Evolutionary conservation across 1,140 invertebrate genomes (phyloP), one percentile per base, ranked within the genome.

Genomic region (Meloidogyne hapla): DNA sequence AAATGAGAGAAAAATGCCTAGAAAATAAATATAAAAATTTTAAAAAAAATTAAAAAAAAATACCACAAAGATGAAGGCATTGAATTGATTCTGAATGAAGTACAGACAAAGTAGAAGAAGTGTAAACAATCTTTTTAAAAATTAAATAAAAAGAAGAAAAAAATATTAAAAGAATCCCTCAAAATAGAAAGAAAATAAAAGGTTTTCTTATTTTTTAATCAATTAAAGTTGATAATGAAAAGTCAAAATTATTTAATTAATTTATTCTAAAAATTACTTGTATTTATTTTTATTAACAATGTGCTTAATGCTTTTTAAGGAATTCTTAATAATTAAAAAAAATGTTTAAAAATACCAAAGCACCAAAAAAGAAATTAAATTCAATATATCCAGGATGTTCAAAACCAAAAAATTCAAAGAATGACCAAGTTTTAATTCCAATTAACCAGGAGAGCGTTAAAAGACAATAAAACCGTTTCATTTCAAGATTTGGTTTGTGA

Each of bases 291-390:
- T n/a, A n/a, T n/a, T n/a, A n/a, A n/a, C n/a, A n/a, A n/a, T n/a
- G n/a, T n/a, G n/a, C n/a, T n/a, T n/a, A n/a, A n/a, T n/a, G n/a
- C n/a, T n/a, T n/a, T n/a, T n/a, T n/a, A n/a, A n/a, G n/a, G n/a
- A n/a, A n/a, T n/a, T n/a, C 33, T 6, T 33, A 6, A 6, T 33
- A 6, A 33, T 33, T 33, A 33, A 33, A 33, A 33, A 33, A 33
- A 33, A 33, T 5, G 8, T 33, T 8, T 33, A 48, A 18, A 56
- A n/a, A 5, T 56, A 56, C 48, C 48, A 56, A 56, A n/a, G 48
- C 48, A n/a, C 48, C 48, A 56, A 56, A 56, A 56, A 56, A 56
- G 48, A 56, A 56, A 56, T n/a, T 56, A 56, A 56, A 56, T 56
- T 56, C 48, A 56, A 56, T 56, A 56, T 9, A 8, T 56, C 48